A percentile compares a stretch with the other conserved stretches of the same genome.
Evolutionary conservation across 64 coral and sea anemone genomes (phyloP).

Genomic region (Dendronephthya gigantea): DNA sequence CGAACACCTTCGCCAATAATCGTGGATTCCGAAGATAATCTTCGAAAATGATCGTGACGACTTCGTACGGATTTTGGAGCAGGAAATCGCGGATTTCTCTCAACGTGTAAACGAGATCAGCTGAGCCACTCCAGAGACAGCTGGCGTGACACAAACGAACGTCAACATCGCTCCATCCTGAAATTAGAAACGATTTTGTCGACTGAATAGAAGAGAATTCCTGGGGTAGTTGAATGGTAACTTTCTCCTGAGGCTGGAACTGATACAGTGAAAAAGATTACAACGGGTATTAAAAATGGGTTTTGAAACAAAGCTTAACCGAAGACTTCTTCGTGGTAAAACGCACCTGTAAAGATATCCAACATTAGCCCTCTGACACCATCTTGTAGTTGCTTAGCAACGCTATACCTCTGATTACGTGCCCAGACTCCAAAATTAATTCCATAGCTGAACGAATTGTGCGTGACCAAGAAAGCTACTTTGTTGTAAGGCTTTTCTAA

Average conservation of each 20-base stretch:
- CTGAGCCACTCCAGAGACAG: slow-evolving; percentile 77
- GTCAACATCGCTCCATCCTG: slow-evolving; percentile 69
- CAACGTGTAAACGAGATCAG: slow-evolving; percentile 61
- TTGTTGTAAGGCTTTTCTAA: slow-evolving; percentile 66
- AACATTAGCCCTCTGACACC: slow-evolving; percentile 92
- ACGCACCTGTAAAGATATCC: slow-evolving; percentile 76
- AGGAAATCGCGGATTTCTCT: slow-evolving; percentile 58
- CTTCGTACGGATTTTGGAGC: slow-evolving; percentile 43
- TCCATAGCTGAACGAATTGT: slow-evolving; percentile 67
- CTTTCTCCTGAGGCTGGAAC: too few species aligned
- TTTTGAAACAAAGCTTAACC: neutral
- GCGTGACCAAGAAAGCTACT: slow-evolving; percentile 88
- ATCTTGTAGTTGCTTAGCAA: slow-evolving; percentile 60
- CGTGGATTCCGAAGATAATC: slow-evolving; percentile 76
- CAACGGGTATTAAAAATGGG: neutral
- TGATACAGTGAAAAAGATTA: neutral
- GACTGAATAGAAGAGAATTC: too few species aligned
- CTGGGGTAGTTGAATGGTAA: too few species aligned
- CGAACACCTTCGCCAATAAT: slow-evolving; percentile 68
- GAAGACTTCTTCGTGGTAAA: neutral
- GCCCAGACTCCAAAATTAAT: slow-evolving; percentile 63
- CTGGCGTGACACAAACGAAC: slow-evolving; percentile 67
- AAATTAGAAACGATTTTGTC: too few species aligned
- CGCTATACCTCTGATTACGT: slow-evolving; percentile 62
- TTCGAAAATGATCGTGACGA: slow-evolving; percentile 84